Percentiles rank a stretch among this genome's conserved stretches.
Evolutionary conservation across 2,888 invertebrate genomes (phyloP).

Genomic region (Epsilonema sp.): DNA sequence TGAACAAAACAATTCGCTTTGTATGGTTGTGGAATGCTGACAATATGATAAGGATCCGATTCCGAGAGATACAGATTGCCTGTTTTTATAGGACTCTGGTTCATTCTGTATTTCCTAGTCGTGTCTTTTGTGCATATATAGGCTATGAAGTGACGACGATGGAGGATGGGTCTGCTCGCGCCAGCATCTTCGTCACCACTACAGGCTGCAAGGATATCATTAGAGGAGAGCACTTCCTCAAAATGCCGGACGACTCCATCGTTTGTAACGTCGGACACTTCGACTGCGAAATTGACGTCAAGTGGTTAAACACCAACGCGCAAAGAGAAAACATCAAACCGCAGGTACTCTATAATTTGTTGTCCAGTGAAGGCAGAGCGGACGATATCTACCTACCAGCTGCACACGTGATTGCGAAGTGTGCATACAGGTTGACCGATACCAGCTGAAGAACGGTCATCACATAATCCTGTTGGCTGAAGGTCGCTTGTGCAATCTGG

Average conservation of each 20-base stretch:
- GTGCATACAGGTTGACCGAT: constrained; percentile 58
- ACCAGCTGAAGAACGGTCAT: constrained; percentile 62
- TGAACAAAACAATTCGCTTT: no score
- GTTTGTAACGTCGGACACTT: constrained; percentile 99
- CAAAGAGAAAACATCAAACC: constrained; percentile 82
- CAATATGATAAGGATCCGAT: no score
- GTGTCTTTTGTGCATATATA: no score
- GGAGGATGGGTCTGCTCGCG: constrained; percentile 75
- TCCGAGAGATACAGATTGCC: no score
- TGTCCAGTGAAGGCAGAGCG: no score
- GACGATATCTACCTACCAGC: no score
- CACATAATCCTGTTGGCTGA: constrained; percentile 85
- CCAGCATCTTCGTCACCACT: constrained; percentile 87
- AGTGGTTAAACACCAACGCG: constrained; percentile 74
- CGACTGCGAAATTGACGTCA: constrained; percentile 89
- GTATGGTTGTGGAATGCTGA: no score
- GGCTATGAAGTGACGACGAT: constrained; percentile 60
- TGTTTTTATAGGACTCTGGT: no score
- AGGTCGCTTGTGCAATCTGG: constrained; percentile 88
- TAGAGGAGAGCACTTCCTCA: constrained; percentile 53
- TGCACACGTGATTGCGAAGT: no score
- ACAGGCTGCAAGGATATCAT: constrained; percentile 65
- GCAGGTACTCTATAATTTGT: no score
- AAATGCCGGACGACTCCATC: constrained; percentile 87
- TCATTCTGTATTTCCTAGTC: no score